These are phyloP conservation scores for Acrobasis repandana DNA, from an alignment of 2,888 invertebrate genomes.

Conservation along the genomic window DNA sequence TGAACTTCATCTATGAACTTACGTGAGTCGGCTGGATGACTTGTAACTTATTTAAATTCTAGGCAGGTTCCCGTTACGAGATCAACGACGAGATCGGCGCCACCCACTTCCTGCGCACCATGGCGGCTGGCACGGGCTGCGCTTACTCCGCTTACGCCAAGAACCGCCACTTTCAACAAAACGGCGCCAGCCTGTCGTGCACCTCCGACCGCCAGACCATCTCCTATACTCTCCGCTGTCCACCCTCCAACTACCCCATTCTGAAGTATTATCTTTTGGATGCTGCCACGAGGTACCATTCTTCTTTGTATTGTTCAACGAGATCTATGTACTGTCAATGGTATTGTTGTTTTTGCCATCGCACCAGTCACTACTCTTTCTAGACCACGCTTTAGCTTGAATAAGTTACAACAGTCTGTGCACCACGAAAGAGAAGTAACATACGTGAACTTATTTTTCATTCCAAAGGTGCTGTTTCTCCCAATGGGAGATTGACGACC, in stretches of 20 bases:
- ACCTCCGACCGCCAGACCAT: slow-evolving; percentile 89
- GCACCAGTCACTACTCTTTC: too few relatives aligned
- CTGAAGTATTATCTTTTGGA: slow-evolving; percentile 61
- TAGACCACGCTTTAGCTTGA: too few relatives aligned
- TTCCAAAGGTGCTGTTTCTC: slow-evolving; percentile 51
- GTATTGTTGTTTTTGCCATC: too few relatives aligned
- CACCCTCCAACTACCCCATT: slow-evolving; percentile 44
- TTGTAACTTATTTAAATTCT: slow-evolving; percentile 39
- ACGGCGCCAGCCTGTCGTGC: slow-evolving; percentile 87
- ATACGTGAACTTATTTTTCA: background rate
- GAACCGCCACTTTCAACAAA: slow-evolving; percentile 87
- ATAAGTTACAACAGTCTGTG: too few relatives aligned
- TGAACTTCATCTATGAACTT: too few relatives aligned
- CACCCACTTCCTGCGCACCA: slow-evolving; percentile 89
- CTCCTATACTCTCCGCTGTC: slow-evolving; percentile 86
- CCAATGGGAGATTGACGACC: slow-evolving; percentile 59
- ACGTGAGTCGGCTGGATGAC: too few relatives aligned
- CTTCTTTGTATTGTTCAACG: too few relatives aligned
- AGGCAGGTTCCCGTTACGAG: slow-evolving; percentile 95
- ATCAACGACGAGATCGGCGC: slow-evolving; percentile 87
- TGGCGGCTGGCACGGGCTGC: slow-evolving; percentile 88
- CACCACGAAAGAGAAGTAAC: too few relatives aligned
- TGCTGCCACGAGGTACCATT: slow-evolving; percentile 52
- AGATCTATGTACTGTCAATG: too few relatives aligned
- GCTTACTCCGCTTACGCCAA: slow-evolving; percentile 87